Evolutionary conservation across 2,888 invertebrate genomes (phyloP).

Genomic region (Orthonevra nobilis): DNA sequence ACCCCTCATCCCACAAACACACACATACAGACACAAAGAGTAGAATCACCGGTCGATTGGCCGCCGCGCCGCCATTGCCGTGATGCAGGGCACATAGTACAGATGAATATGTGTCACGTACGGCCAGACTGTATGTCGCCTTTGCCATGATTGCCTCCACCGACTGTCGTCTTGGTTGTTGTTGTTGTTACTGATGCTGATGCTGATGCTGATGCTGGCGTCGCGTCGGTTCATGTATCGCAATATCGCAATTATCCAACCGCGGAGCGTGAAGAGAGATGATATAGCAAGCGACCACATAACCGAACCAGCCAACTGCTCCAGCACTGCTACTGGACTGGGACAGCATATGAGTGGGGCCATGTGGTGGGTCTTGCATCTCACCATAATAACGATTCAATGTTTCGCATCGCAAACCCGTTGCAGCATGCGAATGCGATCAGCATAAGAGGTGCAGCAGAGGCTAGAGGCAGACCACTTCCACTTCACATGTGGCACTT

Average conservation of each 20-base stretch:
- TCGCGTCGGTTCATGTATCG: constrained; percentile 53
- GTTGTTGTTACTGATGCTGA: constrained; percentile 25
- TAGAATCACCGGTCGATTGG: constrained; percentile 50
- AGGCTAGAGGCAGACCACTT: constrained; percentile 34
- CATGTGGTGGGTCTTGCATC: constrained; percentile 30
- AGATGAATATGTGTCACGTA: constrained; percentile 58
- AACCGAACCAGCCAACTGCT: constrained; percentile 14
- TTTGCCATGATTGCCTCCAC: constrained; percentile 15
- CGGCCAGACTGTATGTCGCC: constrained; percentile 67
- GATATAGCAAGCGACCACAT: constrained; percentile 14
- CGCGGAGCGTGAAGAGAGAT: constrained; percentile 44
- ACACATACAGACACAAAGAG: constrained; percentile 27
- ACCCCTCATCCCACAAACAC: neutral
- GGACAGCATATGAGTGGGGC: constrained; percentile 11
- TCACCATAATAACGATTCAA: constrained; percentile 41
- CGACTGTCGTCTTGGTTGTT: neutral
- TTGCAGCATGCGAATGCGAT: constrained; percentile 32
- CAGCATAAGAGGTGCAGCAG: constrained; percentile 6
- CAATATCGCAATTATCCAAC: constrained; percentile 58
- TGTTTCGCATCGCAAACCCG: constrained; percentile 49
- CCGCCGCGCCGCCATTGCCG: constrained; percentile 9
- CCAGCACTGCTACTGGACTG: neutral
- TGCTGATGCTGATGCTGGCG: constrained; percentile 10
- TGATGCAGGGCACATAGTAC: constrained; percentile 30
- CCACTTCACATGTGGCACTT: constrained; percentile 44